Evolutionary conservation across 2,888 invertebrate genomes (phyloP), one percentile per base, ranked within the genome.

Genomic region (Diploptera punctata): DNA sequence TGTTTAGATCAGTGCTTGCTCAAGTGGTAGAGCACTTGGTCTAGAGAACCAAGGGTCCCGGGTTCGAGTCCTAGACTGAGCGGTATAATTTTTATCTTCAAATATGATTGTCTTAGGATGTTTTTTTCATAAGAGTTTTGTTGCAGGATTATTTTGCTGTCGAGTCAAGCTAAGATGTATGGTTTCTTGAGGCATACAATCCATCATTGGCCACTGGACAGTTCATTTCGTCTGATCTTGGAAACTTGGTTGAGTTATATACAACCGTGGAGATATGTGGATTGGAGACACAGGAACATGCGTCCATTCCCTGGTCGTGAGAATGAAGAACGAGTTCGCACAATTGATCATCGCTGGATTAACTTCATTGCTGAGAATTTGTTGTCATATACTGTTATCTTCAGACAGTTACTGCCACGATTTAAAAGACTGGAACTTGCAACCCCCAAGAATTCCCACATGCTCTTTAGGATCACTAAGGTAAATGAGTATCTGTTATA

Each of bases 221-320:
- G 94, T 68, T 96, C 97, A 0, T 94, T 98, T 81, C 87, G 94
- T 77, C 87, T 97, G 75, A 95, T 98, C 7, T 85, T 98, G 80
- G 98, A 98, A 83, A 88, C 97, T 7, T 98, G 97, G 97, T 84
- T 98, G 10, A 97, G 95, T 80, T 95, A 94, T 78, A 94, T 98
- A 78, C 98, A 98, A 81, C 98, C 98, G 0, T 98, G 98, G 98
- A 88, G 98, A 78, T 98, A 98, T 81, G 87, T 87, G 1, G 43
- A 75, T 44, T 72, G 47, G 33, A 52, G 44, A 26, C n/a, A 24
- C 13, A 60, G 44, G 1, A 38, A 52, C 10, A n/a, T 31, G 9
- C 24, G 47, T 9, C 24, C 33, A 1, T 31, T 21, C 9, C 77
- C 77, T 24, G 47, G 71, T 19, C 71, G 24, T 26, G 60, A 68